Evolutionary conservation across 2,797 vertebrate genomes (phyloP).

Genomic region (Pseudochaenichthys georgianus): DNA sequence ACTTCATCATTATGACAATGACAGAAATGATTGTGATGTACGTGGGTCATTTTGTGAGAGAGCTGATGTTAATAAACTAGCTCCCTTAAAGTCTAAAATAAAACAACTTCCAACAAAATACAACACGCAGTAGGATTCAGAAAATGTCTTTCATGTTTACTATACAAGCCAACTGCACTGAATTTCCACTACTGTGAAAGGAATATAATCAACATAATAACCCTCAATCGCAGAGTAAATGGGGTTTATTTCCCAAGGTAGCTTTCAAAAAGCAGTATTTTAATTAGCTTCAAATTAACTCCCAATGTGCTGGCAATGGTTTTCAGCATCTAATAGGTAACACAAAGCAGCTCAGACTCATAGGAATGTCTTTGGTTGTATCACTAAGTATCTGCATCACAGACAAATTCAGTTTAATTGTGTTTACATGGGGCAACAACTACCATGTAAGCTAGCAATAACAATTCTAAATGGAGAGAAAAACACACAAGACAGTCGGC

Average conservation of each 20-base stretch:
- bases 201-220: constrained; percentile 44
- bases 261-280: constrained; percentile 1
- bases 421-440: no score
- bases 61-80: background rate
- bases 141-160: constrained; percentile 4
- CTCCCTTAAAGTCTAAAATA: no score
- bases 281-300: background rate
- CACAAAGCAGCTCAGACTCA: no score
- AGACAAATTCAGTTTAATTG: no score
- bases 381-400: no score
- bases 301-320: background rate
- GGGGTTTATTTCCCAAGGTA: background rate
- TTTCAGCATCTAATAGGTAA: no score
- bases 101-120: background rate
- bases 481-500: no score
- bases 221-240: constrained; percentile 2
- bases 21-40: background rate
- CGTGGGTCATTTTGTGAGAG: background rate
- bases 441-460: no score
- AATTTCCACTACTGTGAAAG: background rate
- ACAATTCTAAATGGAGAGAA: no score
- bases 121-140: background rate
- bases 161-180: background rate
- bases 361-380: no score
- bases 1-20: constrained; percentile 36